Percentiles rank a stretch among this genome's conserved stretches.
phyloP scores from a whole-genome alignment of 2,797 vertebrate genomes.

The Notoglanidium macrostoma region DNA sequence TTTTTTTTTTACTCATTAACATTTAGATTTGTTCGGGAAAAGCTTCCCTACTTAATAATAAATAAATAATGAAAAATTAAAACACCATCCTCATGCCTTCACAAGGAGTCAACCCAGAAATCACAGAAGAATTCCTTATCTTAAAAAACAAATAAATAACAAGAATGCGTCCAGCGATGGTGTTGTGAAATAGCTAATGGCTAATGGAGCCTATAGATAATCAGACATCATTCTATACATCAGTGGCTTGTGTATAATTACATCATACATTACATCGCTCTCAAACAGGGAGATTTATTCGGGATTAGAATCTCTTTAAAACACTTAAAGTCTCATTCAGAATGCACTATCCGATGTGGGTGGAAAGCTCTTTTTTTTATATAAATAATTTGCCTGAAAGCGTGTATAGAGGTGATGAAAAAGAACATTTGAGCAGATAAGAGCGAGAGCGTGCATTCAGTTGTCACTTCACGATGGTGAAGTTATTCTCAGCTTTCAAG shows the following conservation, averaged over 20 bases:
- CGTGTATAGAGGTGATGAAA: neutral
- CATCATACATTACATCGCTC: neutral
- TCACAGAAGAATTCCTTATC: neutral
- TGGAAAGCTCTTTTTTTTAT: slow-evolving; percentile 5
- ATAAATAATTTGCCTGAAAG: neutral
- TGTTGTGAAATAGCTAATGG: neutral
- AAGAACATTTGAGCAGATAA: neutral
- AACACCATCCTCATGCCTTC: neutral
- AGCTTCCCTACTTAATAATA: neutral
- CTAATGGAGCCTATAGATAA: neutral
- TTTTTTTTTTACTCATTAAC: too few species aligned
- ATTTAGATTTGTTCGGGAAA: neutral
- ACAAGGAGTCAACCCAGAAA: neutral
- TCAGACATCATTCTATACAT: neutral
- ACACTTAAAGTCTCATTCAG: neutral
- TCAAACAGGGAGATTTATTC: neutral
- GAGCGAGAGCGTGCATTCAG: neutral
- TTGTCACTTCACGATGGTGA: neutral
- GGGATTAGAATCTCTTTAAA: neutral
- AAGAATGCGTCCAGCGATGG: neutral
- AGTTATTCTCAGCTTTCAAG: slow-evolving; percentile 20
- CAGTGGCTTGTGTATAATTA: slow-evolving; percentile 1
- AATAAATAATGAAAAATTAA: neutral
- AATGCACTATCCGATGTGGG: slow-evolving; percentile 7
- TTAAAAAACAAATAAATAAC: neutral